phyloP scores from a whole-genome alignment of 92 coral and sea anemone genomes.

The Umimayanthus kanabou region DNA sequence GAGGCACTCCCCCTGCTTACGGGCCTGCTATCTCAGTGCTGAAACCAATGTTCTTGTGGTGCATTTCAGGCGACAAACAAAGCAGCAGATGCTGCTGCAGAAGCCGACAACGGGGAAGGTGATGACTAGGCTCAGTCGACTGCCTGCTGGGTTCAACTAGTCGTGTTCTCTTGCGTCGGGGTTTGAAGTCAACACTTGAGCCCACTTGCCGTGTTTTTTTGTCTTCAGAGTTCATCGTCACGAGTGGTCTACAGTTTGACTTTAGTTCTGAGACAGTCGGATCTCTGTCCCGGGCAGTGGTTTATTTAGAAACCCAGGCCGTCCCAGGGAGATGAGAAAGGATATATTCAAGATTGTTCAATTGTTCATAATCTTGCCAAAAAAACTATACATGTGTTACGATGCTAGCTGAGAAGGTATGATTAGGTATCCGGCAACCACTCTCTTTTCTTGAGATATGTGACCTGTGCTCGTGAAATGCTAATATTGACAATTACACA shows the following conservation, averaged over 20 bases:
- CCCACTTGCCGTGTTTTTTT: neutral
- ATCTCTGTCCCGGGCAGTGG: neutral
- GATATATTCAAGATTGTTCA: neutral
- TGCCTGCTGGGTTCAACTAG: constrained; percentile 2
- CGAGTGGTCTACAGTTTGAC: neutral
- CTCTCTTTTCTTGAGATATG: neutral
- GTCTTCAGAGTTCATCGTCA: constrained; percentile 13
- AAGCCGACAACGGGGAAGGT: constrained; percentile 28
- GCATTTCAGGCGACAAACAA: constrained; percentile 36
- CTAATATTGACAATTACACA: neutral
- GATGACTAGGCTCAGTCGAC: constrained; percentile 2
- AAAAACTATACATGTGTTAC: neutral
- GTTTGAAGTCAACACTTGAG: neutral
- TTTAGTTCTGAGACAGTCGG: neutral
- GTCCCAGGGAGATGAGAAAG: neutral
- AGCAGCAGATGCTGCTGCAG: constrained; percentile 43
- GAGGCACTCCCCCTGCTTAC: no score
- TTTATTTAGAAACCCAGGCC: neutral
- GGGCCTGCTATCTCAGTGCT: no score
- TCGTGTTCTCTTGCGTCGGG: constrained; percentile 8
- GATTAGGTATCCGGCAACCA: neutral
- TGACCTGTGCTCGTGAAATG: neutral
- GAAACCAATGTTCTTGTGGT: no score
- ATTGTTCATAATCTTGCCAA: neutral
- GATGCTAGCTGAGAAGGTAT: neutral